phyloP scores from a whole-genome alignment of 2,113 vertebrate genomes.

The western clawed frog (Xenopus tropicalis) region UCB_Xtro_10.0 CM004446.2:110363001-110363500 shows the following conservation, averaged over 20 bases:
- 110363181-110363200: not conserved
- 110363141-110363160: not conserved
- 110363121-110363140: not conserved
- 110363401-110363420: not conserved
- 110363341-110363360: not conserved
- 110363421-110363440: not conserved
- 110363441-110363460: not conserved
- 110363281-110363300: conserved; percentile 14
- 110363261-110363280: conserved; percentile 7
- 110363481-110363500: too few species aligned
- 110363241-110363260: conserved; percentile 20
- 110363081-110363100: not conserved
- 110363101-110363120: not conserved
- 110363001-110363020: not conserved
- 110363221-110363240: conserved; percentile 14
- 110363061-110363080: not conserved
- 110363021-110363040: not conserved
- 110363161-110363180: not conserved
- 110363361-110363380: not conserved
- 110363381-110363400: not conserved
- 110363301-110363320: conserved; percentile 7
- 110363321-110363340: not conserved
- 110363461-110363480: not conserved
- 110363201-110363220: not conserved
- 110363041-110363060: not conserved